A percentile compares a stretch with the other conserved stretches of the same genome.
Evolutionary conservation across 2,888 invertebrate genomes (phyloP).

Genomic region (Seira sanloemensis): DNA sequence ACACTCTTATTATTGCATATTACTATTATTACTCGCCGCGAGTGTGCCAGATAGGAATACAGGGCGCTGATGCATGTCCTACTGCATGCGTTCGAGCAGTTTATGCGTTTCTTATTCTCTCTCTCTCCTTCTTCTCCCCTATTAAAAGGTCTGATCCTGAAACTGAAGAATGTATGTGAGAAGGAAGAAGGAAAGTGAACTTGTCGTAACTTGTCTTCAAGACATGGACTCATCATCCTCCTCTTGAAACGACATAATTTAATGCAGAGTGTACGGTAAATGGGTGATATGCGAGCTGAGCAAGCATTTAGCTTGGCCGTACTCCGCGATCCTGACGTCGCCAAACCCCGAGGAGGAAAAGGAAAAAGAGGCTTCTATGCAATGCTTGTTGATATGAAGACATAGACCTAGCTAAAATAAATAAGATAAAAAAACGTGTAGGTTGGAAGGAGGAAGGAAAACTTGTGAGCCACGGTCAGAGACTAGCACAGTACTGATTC

Average conservation of each 20-base stretch:
- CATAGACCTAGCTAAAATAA: neutral
- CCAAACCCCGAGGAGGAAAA: neutral
- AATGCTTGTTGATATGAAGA: conserved; percentile 9
- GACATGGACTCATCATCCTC: neutral
- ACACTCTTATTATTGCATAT: too few relatives aligned
- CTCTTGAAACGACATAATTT: too few relatives aligned
- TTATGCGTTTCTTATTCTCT: too few relatives aligned
- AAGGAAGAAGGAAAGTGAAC: conserved; percentile 11
- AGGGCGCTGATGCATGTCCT: too few relatives aligned
- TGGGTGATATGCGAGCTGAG: neutral
- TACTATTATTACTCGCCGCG: neutral
- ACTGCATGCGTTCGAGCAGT: too few relatives aligned
- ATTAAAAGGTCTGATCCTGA: too few relatives aligned
- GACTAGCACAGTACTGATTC: neutral
- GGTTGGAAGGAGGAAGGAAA: conserved; percentile 9
- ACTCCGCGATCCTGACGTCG: neutral
- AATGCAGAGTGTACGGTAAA: neutral
- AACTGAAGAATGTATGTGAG: neutral
- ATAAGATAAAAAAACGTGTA: conserved; percentile 5
- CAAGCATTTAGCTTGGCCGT: neutral
- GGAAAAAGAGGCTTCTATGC: neutral
- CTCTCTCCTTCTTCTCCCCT: too few relatives aligned
- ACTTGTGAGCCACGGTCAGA: conserved; percentile 4
- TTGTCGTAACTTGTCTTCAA: neutral
- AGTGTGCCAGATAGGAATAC: too few relatives aligned